Evolutionary conservation across 2,888 invertebrate species (phyloP), one percentile per base, ranked within the genome.

Genomic region (Neoascia interrupta): DNA sequence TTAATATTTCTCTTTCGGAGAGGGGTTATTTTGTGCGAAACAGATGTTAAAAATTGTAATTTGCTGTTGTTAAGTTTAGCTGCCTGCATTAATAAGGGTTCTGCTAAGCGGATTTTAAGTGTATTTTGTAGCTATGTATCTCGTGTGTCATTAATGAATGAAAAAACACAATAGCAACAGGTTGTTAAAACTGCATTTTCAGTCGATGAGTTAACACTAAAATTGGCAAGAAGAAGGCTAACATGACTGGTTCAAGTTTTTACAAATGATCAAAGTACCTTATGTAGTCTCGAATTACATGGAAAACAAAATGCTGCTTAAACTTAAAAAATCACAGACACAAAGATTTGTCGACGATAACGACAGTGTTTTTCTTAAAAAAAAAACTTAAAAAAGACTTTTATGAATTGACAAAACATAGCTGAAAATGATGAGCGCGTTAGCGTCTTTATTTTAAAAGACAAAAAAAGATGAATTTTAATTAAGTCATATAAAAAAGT

Each of bases 131-230:
- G 21, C 51, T 31, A 10, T 54, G 43, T 54, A 23, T n/a, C n/a
- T n/a, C n/a, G n/a, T 70, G 70, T 76, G 31, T 73, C 54, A 73
- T 53, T 66, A 63, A 66, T 76, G 64, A 41, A 56, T 66, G 66
- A 61, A 54, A 45, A 16, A 8, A 36, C n/a, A 60, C 15, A 16
- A 28, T 61, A 21, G 61, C 43, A 61, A 37, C 5, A 18, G 6
- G 26, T 61, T 45, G 21, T 49, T 60, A 49, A 66, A 64, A 54
- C 23, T 26, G 19, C 41, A 15, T 5, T 28, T 37, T 60, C 68
- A 68, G 51, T 60, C 58, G 60, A 60, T 66, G 58, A 47, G 31
- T 47, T 4, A 8, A 28, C 34, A 41, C 5, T 51, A 54, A 43
- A 45, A n/a, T n/a, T n/a, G n/a, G n/a, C 28, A 37, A 53, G 18